Evolutionary conservation across 2,888 invertebrate species (phyloP).

Genomic region (Oligia fasciuncula): DNA sequence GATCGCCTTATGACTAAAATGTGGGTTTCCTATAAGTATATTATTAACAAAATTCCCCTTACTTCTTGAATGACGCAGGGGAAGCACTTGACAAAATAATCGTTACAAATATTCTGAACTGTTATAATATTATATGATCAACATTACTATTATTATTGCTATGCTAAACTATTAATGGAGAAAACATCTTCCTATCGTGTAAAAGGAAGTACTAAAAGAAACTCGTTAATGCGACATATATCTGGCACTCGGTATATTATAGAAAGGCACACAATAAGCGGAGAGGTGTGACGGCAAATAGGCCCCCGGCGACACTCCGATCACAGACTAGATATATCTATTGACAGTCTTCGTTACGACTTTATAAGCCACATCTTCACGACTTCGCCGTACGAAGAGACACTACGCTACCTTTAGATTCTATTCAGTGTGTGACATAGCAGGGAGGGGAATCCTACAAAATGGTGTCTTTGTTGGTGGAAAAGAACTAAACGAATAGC

Average conservation of each 20-base stretch:
- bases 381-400: conserved; percentile 75
- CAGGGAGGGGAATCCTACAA: conserved; percentile 9
- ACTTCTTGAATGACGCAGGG: conserved; percentile 41
- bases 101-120: conserved; percentile 23
- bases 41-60: conserved; percentile 51
- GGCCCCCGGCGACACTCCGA: conserved; percentile 90
- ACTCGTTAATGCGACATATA: conserved; percentile 76
- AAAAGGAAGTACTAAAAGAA: conserved; percentile 63
- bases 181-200: conserved; percentile 31
- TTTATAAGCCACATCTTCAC: conserved; percentile 82
- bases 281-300: conserved; percentile 87
- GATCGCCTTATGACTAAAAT: conserved; percentile 55
- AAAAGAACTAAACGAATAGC: conserved; percentile 29
- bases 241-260: conserved; percentile 85
- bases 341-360: conserved; percentile 87
- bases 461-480: conserved; percentile 13
- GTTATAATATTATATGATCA: conserved; percentile 32
- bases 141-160: conserved; percentile 27
- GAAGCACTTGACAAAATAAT: conserved; percentile 26
- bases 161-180: conserved; percentile 41
- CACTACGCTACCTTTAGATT: conserved; percentile 67
- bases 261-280: conserved; percentile 90
- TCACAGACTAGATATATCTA: conserved; percentile 90
- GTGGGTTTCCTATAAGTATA: conserved; percentile 56
- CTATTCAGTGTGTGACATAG: conserved; percentile 24